These are phyloP conservation scores for Andricus quercusramuli DNA, from an alignment of 2,888 invertebrate species.

Conservation along the genomic window DNA sequence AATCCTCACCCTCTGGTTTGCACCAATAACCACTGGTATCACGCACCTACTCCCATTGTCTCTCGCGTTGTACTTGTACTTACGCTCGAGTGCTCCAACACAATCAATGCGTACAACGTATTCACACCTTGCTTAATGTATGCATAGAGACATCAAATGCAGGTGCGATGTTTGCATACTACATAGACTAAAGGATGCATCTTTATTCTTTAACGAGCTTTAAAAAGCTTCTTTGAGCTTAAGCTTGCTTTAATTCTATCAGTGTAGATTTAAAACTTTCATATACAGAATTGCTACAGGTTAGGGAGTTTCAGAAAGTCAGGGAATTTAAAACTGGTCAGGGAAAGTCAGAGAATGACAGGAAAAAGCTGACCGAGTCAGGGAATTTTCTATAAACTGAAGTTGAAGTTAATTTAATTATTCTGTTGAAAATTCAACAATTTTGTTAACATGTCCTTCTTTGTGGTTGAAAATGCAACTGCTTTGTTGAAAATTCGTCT, in stretches of 20 bases:
- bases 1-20: slow-evolving; percentile 26
- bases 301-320: too few species aligned
- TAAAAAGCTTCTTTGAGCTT: not conserved
- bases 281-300: too few species aligned
- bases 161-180: not conserved
- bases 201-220: not conserved
- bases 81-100: not conserved
- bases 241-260: too few species aligned
- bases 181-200: not conserved
- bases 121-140: slow-evolving; percentile 19
- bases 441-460: too few species aligned
- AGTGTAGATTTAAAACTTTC: not conserved
- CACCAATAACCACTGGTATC: slow-evolving; percentile 29
- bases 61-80: not conserved
- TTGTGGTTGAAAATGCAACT: too few species aligned
- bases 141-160: not conserved
- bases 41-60: slow-evolving; percentile 13
- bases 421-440: too few species aligned
- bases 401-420: too few species aligned
- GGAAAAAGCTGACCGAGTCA: too few species aligned
- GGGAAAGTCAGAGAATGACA: too few species aligned
- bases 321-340: too few species aligned
- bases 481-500: too few species aligned
- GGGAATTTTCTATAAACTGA: too few species aligned
- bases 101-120: not conserved